Conservation (phyloP, 2,888 invertebrate species). For the Galerucella nymphaeae region DNA sequence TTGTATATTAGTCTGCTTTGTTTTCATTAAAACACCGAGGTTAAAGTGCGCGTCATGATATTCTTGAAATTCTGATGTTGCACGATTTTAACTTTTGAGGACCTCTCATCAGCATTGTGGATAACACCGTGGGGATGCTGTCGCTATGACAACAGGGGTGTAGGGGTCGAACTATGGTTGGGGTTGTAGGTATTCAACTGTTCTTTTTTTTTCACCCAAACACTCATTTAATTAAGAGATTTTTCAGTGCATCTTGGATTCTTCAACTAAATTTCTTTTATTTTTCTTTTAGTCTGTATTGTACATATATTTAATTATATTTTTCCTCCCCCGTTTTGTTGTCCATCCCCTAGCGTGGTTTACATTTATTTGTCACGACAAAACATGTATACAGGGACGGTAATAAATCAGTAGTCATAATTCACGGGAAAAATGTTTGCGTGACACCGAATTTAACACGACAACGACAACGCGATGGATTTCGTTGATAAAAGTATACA, state of each 20-base stretch:
- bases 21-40: neutral
- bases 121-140: conserved; percentile 33
- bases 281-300: too few species aligned
- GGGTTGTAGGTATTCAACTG: conserved; percentile 37
- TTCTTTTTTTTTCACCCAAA: conserved; percentile 33
- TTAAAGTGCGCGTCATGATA: neutral
- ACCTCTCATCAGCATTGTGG: conserved; percentile 15
- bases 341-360: neutral
- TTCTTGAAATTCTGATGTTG: neutral
- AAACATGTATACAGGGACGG: conserved; percentile 7
- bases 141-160: conserved; percentile 41
- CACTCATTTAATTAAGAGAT: conserved; percentile 45
- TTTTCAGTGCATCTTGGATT: neutral
- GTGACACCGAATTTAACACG: conserved; percentile 7
- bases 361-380: conserved; percentile 13
- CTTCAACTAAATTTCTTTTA: too few species aligned
- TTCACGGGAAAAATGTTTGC: conserved; percentile 9
- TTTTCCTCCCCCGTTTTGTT: neutral
- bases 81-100: conserved; percentile 24
- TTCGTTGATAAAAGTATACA: neutral
- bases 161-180: conserved; percentile 40
- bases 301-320: too few species aligned
- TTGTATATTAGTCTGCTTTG: neutral
- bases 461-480: neutral
- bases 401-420: conserved; percentile 13